phyloP scores from a whole-genome alignment of 2,113 vertebrate species.

The Microcebus ravelobensis region DNA sequence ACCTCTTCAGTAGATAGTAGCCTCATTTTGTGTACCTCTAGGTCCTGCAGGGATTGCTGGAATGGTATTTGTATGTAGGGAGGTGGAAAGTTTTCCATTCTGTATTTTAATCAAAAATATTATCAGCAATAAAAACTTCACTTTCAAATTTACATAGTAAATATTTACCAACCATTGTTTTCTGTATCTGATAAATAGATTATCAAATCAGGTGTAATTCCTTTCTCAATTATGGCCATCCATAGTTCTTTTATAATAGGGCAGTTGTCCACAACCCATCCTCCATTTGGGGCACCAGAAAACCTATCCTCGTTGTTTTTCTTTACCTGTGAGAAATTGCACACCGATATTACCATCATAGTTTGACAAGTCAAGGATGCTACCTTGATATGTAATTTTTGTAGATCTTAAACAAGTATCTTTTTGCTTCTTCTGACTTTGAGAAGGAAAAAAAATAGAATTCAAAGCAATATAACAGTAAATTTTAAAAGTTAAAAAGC shows the following conservation, averaged over 20 bases:
- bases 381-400: not conserved
- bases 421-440: not conserved
- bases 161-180: slow-evolving; percentile 86
- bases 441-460: not conserved
- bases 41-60: not conserved
- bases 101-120: slow-evolving; percentile 38
- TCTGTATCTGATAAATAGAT: slow-evolving; percentile 88
- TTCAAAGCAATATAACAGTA: slow-evolving; percentile 27
- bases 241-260: slow-evolving; percentile 87
- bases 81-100: not conserved
- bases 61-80: not conserved
- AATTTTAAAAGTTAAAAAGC: not conserved
- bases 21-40: not conserved
- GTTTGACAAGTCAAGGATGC: not conserved
- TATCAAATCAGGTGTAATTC: slow-evolving; percentile 88
- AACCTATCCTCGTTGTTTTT: slow-evolving; percentile 85
- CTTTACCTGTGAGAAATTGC: slow-evolving; percentile 76
- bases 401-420: not conserved
- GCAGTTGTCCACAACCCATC: slow-evolving; percentile 95
- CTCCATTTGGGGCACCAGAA: slow-evolving; percentile 84
- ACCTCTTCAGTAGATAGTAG: not conserved
- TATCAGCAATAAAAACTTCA: slow-evolving; percentile 14
- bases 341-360: not conserved
- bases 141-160: slow-evolving; percentile 35
- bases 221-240: slow-evolving; percentile 83